Conservation (phyloP, 2,113 vertebrate species). For the Oryzias celebensis region DNA sequence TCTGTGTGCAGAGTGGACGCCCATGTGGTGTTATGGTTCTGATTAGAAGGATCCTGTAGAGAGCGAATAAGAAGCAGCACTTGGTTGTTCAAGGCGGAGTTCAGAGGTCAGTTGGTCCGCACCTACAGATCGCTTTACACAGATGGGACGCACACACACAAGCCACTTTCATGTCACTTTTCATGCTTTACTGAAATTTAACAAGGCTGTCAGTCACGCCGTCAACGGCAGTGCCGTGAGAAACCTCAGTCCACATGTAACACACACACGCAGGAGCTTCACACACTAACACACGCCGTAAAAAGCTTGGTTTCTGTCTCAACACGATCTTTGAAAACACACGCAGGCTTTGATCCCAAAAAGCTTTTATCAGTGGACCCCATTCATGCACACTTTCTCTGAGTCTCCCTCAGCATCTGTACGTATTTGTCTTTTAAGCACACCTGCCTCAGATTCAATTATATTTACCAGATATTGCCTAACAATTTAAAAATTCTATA, state of each 20-base stretch:
- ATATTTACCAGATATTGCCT: too few relatives aligned
- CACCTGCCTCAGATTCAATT: neutral
- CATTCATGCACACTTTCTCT: conserved; percentile 40
- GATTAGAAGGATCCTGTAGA: conserved; percentile 71
- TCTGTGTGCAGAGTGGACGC: conserved; percentile 11
- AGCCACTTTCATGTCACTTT: conserved; percentile 69
- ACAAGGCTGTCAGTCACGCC: conserved; percentile 75
- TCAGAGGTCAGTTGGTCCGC: conserved; percentile 68
- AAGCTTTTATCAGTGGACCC: conserved; percentile 50
- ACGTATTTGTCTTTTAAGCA: conserved; percentile 8
- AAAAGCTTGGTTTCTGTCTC: conserved; percentile 56
- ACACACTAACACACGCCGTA: conserved; percentile 13
- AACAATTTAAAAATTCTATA: neutral
- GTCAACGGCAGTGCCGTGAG: conserved; percentile 60
- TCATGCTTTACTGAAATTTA: conserved; percentile 75
- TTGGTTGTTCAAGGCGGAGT: conserved; percentile 72
- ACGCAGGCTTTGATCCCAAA: conserved; percentile 58
- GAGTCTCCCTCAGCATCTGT: conserved; percentile 2
- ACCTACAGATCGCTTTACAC: conserved; percentile 68
- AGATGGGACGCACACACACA: conserved; percentile 15
- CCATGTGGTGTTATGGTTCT: conserved; percentile 60
- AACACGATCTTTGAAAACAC: conserved; percentile 51
- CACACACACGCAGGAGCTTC: conserved; percentile 23
- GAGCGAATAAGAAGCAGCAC: conserved; percentile 76
- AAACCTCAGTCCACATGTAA: conserved; percentile 65